Base-by-base conservation (phyloP, 2,797 vertebrate species). In the Erpetoichthys calabaricus region DNA sequence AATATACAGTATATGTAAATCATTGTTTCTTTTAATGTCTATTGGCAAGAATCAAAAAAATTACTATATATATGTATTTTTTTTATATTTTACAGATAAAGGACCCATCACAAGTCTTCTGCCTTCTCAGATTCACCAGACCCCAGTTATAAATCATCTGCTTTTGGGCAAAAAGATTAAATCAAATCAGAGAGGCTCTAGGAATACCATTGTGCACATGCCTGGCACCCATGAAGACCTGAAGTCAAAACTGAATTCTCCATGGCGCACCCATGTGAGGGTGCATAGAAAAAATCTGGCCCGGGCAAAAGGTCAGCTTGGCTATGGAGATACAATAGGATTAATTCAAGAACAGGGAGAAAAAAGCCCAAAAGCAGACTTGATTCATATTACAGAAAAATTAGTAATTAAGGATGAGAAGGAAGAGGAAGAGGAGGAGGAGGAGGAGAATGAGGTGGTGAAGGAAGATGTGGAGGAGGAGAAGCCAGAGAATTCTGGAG, bases 141-240 rank as follows among this genome's bases (percentile, higher is more conserved):
- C 91, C 59, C 77, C 91, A 0, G 92, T 93, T 51, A 91, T 98
- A 72, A 99, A 99, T 75, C 96, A 99, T 74, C 91, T 99, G 62
- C 87, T 99, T 8, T 73, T 99, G 75, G 92, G 92, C 25, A 90
- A 88, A 65, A 94, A 82, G 69, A 83, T 87, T 59, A 81, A 76
- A 44, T 58, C 76, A 10, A 73, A 70, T 3, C 82, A 83, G 66
- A 74, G 70, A 25, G 71, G 79, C 62, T 67, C 78, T 65, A 84
- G 79, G 66, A 85, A 84, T 5, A 67, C 80, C 1, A 74, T 83
- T 53, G 67, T 81, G 41, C 79, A 83, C 63, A 51, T 81, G 61
- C 61, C 82, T 3, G 72, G 77, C 0, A 62, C 69, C n/a, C 79
- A 79, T 8, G 86, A 89, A 67, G 82, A 87, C 56, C 72, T 78